Conservation (phyloP, 2,797 vertebrate genomes). For the Petrocephalus schoutedeni region DNA sequence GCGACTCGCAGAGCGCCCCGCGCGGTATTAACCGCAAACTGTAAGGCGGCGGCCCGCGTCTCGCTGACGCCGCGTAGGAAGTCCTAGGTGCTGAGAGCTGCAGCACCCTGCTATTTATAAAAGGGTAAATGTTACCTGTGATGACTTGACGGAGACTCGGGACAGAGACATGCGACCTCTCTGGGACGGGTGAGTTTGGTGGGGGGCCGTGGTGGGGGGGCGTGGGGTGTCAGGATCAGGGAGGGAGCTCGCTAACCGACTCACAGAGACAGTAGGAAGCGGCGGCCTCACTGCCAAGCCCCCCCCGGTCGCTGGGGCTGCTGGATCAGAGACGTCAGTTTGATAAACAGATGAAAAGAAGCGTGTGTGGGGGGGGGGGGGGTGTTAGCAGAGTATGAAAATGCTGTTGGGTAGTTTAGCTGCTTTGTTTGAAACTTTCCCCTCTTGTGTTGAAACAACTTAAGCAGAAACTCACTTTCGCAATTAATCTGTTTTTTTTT, state of each 20-base stretch:
- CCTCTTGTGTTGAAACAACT: constrained; percentile 23
- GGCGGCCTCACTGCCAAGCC: background rate
- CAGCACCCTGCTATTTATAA: constrained; percentile 66
- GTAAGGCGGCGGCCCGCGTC: constrained; percentile 49
- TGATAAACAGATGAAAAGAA: constrained; percentile 2
- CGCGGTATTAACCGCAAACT: constrained; percentile 63
- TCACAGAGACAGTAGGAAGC: constrained; percentile 17
- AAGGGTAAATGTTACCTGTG: constrained; percentile 36
- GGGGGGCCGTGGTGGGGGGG: background rate
- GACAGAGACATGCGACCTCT: constrained; percentile 42
- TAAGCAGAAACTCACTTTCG: constrained; percentile 19
- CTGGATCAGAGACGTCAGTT: background rate
- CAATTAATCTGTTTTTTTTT: constrained; percentile 21
- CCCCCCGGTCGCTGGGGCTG: background rate
- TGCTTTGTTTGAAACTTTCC: constrained; percentile 4
- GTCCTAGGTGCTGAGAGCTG: constrained; percentile 60
- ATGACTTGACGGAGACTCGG: constrained; percentile 52
- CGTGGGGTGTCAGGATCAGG: background rate
- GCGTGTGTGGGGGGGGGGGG: background rate
- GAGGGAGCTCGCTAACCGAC: background rate
- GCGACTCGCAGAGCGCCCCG: constrained; percentile 45
- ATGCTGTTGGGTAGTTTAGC: background rate
- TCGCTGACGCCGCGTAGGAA: constrained; percentile 65
- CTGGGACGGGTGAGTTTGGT: constrained; percentile 6
- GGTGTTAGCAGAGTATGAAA: background rate